These are phyloP conservation scores for Morus bassanus DNA, from an alignment of 2,797 vertebrate species.

Conservation along the genomic window DNA sequence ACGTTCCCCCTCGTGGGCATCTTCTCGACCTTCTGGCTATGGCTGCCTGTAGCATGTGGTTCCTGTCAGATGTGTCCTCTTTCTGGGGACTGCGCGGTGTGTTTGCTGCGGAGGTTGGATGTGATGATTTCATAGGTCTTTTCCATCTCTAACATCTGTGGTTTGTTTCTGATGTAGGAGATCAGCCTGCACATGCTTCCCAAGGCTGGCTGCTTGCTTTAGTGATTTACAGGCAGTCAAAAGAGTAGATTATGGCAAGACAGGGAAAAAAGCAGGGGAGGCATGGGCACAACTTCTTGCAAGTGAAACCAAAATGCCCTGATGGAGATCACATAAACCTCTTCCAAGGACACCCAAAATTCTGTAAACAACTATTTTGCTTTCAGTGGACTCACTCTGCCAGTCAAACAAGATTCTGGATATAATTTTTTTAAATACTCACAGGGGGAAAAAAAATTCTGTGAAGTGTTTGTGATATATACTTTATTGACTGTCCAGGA, in stretches of 20 bases:
- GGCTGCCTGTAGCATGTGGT: slow-evolving; percentile 1
- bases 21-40: background rate
- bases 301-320: background rate
- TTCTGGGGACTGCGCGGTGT: background rate
- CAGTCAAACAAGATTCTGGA: background rate
- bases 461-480: background rate
- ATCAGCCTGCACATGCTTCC: background rate
- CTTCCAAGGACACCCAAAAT: background rate
- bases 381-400: background rate
- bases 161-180: background rate
- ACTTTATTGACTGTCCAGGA: background rate
- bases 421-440: background rate
- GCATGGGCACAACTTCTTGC: background rate
- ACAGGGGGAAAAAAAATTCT: background rate
- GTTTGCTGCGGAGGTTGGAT: background rate
- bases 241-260: slow-evolving; percentile 10
- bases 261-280: background rate
- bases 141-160: background rate
- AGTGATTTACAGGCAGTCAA: slow-evolving; percentile 20
- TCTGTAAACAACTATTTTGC: background rate
- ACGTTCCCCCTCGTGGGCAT: background rate
- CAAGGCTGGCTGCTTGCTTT: background rate
- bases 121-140: slow-evolving; percentile 26
- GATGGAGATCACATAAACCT: background rate
- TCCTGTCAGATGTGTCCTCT: background rate